Evolutionary conservation across 2,797 vertebrate species (phyloP).

Genomic region (Hemibagrus guttatus): DNA sequence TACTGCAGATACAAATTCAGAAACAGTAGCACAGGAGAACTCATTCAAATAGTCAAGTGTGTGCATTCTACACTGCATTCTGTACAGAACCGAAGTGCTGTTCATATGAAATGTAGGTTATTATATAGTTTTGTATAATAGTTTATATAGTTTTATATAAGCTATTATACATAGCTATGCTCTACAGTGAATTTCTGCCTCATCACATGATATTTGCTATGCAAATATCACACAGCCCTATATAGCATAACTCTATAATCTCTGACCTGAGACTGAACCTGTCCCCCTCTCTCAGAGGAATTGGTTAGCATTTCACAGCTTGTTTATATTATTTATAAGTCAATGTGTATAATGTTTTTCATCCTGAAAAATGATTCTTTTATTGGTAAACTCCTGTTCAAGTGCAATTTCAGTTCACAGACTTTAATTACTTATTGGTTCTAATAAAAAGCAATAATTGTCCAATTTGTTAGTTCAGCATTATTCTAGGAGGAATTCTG

Average conservation of each 20-base stretch:
- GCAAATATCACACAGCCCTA: conserved; percentile 8
- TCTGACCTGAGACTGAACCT: conserved; percentile 10
- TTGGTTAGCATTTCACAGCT: not conserved
- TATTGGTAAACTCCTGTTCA: not conserved
- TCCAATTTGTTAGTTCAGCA: not conserved
- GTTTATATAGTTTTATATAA: too few relatives aligned
- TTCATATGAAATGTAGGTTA: not conserved
- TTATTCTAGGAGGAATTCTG: not conserved
- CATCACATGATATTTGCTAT: conserved; percentile 1
- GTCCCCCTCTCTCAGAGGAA: not conserved
- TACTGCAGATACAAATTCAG: not conserved
- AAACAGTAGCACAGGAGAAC: conserved; percentile 9
- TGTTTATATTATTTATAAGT: not conserved
- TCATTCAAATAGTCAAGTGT: not conserved
- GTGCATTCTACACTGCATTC: not conserved
- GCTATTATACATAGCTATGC: too few relatives aligned
- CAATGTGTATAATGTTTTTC: not conserved
- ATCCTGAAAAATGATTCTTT: not conserved
- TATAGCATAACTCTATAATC: conserved; percentile 12
- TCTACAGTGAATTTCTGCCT: conserved; percentile 1
- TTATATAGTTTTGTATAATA: not conserved
- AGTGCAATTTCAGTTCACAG: not conserved
- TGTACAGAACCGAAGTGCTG: not conserved
- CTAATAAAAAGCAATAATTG: not conserved
- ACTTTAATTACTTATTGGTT: not conserved